A percentile compares a stretch with the other conserved stretches of the same genome.
Evolutionary conservation across 2,888 invertebrate genomes (phyloP).

Genomic region (Troides oblongomaculatus): DNA sequence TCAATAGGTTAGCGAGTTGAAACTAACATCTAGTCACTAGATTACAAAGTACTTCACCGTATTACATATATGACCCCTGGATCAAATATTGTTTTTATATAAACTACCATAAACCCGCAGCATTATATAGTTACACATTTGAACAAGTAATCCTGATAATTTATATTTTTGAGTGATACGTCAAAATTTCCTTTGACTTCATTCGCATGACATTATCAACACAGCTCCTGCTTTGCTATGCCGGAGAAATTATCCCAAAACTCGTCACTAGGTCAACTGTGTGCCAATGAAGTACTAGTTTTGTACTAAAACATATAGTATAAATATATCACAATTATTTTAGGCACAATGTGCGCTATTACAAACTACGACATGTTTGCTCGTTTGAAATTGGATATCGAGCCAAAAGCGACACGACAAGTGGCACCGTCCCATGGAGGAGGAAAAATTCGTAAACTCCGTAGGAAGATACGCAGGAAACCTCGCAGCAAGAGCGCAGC

Average conservation of each 20-base stretch:
- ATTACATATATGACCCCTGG: not conserved
- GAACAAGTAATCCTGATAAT: no score
- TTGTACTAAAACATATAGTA: not conserved
- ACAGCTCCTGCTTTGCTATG: not conserved
- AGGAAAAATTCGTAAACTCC: slow-evolving; percentile 56
- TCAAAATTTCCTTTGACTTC: not conserved
- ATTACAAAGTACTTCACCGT: not conserved
- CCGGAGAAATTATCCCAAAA: not conserved
- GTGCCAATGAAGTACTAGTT: not conserved
- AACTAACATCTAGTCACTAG: slow-evolving; percentile 13
- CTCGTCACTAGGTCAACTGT: not conserved
- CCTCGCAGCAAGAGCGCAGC: slow-evolving; percentile 71
- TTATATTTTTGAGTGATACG: not conserved
- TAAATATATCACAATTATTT: slow-evolving; percentile 13
- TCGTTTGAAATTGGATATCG: slow-evolving; percentile 67
- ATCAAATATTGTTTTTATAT: not conserved
- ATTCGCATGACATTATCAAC: not conserved
- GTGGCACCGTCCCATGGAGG: slow-evolving; percentile 48
- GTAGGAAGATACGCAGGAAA: slow-evolving; percentile 57
- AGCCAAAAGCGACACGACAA: slow-evolving; percentile 59
- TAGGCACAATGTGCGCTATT: slow-evolving; percentile 74
- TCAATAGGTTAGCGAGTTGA: slow-evolving; percentile 1
- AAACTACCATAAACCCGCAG: not conserved
- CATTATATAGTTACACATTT: no score
- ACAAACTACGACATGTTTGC: slow-evolving; percentile 77